These are phyloP conservation scores for Phanerotoma sp. DNA, from an alignment of 2,888 invertebrate species.

Conservation along the genomic window DNA sequence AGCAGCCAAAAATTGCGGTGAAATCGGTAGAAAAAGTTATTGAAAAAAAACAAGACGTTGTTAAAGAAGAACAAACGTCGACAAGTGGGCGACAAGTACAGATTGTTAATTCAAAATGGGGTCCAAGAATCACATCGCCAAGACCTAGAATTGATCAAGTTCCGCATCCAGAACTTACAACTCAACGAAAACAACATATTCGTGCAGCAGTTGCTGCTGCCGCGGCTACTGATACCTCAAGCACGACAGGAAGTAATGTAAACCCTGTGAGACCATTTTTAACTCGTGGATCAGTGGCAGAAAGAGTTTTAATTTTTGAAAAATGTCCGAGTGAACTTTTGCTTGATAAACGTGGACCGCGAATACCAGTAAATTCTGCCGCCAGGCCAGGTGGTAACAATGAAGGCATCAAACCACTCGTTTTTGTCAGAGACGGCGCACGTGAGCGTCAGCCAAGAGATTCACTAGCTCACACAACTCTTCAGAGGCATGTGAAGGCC, in stretches of 20 bases:
- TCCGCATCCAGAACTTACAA: conserved; percentile 69
- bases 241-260: conserved; percentile 55
- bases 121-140: conserved; percentile 53
- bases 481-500: conserved; percentile 74
- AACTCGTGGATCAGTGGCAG: conserved; percentile 87
- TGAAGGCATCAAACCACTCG: conserved; percentile 43
- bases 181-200: conserved; percentile 64
- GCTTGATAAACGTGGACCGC: conserved; percentile 66
- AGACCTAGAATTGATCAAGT: conserved; percentile 57
- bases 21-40: conserved; percentile 19
- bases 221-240: conserved; percentile 19
- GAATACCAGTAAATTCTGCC: conserved; percentile 60
- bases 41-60: conserved; percentile 27
- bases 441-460: conserved; percentile 42
- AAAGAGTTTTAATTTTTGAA: conserved; percentile 87
- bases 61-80: conserved; percentile 41
- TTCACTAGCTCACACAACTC: conserved; percentile 73
- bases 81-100: too few species aligned
- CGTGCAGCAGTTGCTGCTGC: conserved; percentile 48
- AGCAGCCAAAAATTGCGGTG: conserved; percentile 52
- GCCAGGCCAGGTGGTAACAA: conserved; percentile 3
- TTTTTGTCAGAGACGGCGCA: conserved; percentile 56
- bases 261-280: conserved; percentile 82
- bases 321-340: conserved; percentile 81
- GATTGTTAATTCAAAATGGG: conserved; percentile 51